Percentiles rank a stretch among this genome's conserved stretches.
phyloP scores from a whole-genome alignment of 1,140 invertebrate species.

The Lasioglossum albipes region DNA sequence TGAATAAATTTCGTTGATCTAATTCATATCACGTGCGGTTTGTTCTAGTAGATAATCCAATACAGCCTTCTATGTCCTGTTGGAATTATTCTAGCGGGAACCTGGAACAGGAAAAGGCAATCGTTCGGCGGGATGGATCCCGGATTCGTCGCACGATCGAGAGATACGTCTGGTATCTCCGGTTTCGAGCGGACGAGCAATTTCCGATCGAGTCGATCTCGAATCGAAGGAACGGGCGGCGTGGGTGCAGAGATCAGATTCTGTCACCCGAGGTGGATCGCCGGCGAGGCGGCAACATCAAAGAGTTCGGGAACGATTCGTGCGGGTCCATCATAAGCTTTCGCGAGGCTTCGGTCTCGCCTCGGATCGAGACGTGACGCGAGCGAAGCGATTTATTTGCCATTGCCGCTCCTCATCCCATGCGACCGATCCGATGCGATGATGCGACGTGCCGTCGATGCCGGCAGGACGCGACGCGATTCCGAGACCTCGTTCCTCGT shows the following conservation, averaged over 20 bases:
- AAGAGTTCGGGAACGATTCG: slow-evolving; percentile 57
- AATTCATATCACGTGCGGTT: too few relatives aligned
- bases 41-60: background rate
- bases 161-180: slow-evolving; percentile 1
- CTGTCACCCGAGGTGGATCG: slow-evolving; percentile 51
- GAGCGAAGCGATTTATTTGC: slow-evolving; percentile 80
- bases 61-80: background rate
- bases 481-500: background rate
- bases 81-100: background rate
- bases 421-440: slow-evolving; percentile 7
- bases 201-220: background rate
- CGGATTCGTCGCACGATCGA: slow-evolving; percentile 11
- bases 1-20: too few relatives aligned
- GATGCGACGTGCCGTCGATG: slow-evolving; percentile 71
- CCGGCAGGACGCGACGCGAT: slow-evolving; percentile 19
- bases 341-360: slow-evolving; percentile 63
- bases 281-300: slow-evolving; percentile 54
- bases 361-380: slow-evolving; percentile 76
- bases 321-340: slow-evolving; percentile 71
- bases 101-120: slow-evolving; percentile 34
- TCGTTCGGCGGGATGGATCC: background rate
- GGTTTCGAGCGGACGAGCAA: background rate
- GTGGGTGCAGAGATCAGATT: slow-evolving; percentile 50
- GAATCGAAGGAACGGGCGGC: background rate
- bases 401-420: slow-evolving; percentile 79